Evolutionary conservation across 2,888 invertebrate species (phyloP).

Genomic region (Erynnis tages): DNA sequence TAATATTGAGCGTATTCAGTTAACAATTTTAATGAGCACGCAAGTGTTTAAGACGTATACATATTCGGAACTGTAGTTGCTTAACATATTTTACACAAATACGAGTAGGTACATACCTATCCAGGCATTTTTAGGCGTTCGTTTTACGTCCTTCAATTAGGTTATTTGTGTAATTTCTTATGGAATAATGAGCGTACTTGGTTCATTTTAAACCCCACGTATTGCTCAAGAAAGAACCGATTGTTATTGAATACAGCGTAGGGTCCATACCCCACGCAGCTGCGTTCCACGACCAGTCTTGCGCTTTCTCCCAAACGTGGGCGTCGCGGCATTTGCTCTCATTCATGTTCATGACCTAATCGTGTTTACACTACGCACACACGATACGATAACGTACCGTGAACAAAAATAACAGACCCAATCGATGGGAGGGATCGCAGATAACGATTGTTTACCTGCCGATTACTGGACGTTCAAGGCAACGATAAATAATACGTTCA

Average conservation of each 20-base stretch:
- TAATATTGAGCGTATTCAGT: too few species aligned
- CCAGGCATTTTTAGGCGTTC: too few species aligned
- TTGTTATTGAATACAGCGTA: slow-evolving; percentile 26
- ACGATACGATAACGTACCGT: slow-evolving; percentile 30
- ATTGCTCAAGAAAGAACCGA: not conserved
- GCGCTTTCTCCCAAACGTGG: slow-evolving; percentile 71
- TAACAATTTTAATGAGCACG: too few species aligned
- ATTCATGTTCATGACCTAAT: slow-evolving; percentile 48
- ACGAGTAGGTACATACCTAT: too few species aligned
- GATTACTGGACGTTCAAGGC: slow-evolving; percentile 66
- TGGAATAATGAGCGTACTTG: too few species aligned
- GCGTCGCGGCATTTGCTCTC: slow-evolving; percentile 49
- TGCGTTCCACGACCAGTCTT: slow-evolving; percentile 30
- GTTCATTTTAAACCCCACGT: too few species aligned
- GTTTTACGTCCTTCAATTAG: too few species aligned
- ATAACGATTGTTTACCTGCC: slow-evolving; percentile 75
- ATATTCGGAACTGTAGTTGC: too few species aligned
- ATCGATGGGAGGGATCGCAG: slow-evolving; percentile 58
- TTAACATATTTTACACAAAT: too few species aligned
- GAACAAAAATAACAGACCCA: slow-evolving; percentile 50
- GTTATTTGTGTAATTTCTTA: too few species aligned
- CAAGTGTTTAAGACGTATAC: too few species aligned
- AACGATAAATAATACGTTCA: slow-evolving; percentile 41
- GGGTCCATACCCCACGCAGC: slow-evolving; percentile 30
- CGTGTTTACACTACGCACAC: slow-evolving; percentile 36